Evolutionary conservation across 1,140 invertebrate species (phyloP).

Genomic region (Streblospio benedicti): DNA sequence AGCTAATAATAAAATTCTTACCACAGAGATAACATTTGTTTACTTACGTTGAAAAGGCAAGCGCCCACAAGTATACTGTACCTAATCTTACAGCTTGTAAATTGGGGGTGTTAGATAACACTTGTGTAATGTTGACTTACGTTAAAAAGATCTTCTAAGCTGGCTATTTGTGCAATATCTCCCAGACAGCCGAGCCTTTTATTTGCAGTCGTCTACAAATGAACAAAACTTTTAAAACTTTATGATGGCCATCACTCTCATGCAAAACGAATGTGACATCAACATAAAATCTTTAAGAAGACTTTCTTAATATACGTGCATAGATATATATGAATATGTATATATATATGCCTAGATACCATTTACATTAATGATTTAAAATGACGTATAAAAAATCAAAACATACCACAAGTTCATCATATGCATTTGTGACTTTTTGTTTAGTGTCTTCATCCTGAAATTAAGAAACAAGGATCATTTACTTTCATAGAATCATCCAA

Average conservation of each 20-base stretch:
- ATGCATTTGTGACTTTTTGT: too few species aligned
- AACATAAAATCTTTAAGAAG: not conserved
- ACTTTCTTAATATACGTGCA: not conserved
- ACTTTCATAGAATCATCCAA: too few species aligned
- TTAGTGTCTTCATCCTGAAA: too few species aligned
- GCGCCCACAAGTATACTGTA: not conserved
- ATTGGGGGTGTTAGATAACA: not conserved
- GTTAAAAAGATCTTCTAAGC: not conserved
- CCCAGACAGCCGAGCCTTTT: conserved; percentile 5
- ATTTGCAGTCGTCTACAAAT: not conserved
- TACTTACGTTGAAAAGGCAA: not conserved
- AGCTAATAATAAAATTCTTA: not conserved
- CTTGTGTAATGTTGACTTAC: not conserved
- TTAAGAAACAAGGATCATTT: too few species aligned
- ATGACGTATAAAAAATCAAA: not conserved
- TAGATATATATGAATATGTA: not conserved
- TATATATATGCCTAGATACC: not conserved
- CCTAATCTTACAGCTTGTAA: not conserved
- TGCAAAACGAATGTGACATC: not conserved
- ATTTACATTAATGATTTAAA: not conserved
- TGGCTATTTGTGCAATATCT: conserved; percentile 3
- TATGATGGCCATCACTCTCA: not conserved
- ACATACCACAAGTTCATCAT: too few species aligned
- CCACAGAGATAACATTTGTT: not conserved
- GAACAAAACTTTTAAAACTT: not conserved